Percentiles rank a stretch among this genome's conserved stretches.
Evolutionary conservation across 2,113 vertebrate species (phyloP).

Genomic region (Pseudopipra pipra): DNA sequence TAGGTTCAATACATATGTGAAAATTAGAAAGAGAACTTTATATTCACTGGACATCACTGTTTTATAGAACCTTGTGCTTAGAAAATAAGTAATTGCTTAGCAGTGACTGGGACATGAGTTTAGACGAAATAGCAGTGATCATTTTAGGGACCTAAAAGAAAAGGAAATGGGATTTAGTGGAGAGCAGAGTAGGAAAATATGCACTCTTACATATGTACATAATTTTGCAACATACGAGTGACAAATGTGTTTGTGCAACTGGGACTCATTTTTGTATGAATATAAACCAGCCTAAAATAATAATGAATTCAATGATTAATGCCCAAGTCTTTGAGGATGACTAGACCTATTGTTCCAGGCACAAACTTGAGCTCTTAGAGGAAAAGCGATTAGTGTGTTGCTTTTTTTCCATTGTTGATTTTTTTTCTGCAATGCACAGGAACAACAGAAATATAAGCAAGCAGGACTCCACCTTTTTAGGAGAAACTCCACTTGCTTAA

Average conservation of each 20-base stretch:
- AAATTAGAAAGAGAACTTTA: not conserved
- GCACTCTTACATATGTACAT: not conserved
- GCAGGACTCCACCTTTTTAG: not conserved
- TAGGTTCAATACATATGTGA: not conserved
- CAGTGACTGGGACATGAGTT: not conserved
- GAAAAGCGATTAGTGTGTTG: not conserved
- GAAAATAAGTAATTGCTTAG: not conserved
- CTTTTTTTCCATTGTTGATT: not conserved
- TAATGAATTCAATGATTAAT: not conserved
- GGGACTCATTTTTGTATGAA: not conserved
- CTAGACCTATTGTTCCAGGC: not conserved
- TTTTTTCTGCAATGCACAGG: not conserved
- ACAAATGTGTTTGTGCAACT: not conserved
- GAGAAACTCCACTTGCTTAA: not conserved
- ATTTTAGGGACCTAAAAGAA: not conserved
- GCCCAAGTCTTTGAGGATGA: not conserved
- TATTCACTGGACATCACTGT: not conserved
- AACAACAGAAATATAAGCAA: not conserved
- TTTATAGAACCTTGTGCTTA: not conserved
- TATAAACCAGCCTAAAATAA: not conserved
- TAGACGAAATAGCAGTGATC: not conserved
- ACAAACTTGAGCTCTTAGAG: not conserved
- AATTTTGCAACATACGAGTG: not conserved
- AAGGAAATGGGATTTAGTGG: not conserved
- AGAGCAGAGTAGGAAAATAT: not conserved